Evolutionary conservation across 2,888 invertebrate species (phyloP).

Genomic region (Lutraria lutraria): DNA sequence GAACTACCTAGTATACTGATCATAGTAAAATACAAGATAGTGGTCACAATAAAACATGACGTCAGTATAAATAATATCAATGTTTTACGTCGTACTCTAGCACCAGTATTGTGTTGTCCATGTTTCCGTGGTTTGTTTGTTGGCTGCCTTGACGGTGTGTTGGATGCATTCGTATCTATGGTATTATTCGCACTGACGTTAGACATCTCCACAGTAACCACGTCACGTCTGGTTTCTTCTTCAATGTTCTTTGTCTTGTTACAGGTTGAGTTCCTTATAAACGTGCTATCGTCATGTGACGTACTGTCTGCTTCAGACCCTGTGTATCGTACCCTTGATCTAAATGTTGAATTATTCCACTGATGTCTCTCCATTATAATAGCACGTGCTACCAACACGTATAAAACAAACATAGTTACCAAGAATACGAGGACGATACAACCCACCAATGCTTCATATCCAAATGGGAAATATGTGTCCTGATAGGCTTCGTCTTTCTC

Average conservation of each 20-base stretch:
- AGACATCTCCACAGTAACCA: too few relatives aligned
- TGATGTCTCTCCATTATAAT: neutral
- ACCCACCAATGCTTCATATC: slow-evolving; percentile 26
- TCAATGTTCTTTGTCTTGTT: too few relatives aligned
- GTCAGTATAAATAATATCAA: slow-evolving; percentile 53
- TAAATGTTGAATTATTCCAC: too few relatives aligned
- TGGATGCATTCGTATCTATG: too few relatives aligned
- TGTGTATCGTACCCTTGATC: too few relatives aligned
- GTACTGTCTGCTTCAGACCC: too few relatives aligned
- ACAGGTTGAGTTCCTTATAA: too few relatives aligned
- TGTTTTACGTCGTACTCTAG: slow-evolving; percentile 49
- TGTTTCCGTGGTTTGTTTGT: neutral
- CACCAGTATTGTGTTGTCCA: neutral
- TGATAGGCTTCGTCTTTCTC: slow-evolving; percentile 52
- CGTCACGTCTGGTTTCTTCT: too few relatives aligned
- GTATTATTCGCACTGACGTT: too few relatives aligned
- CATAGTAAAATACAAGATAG: slow-evolving; percentile 38
- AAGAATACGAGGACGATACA: slow-evolving; percentile 39
- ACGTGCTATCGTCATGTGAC: too few relatives aligned
- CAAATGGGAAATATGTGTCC: slow-evolving; percentile 28
- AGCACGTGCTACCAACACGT: slow-evolving; percentile 49
- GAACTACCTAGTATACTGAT: slow-evolving; percentile 31
- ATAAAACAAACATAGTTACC: slow-evolving; percentile 49
- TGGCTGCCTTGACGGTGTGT: too few relatives aligned
- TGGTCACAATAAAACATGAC: slow-evolving; percentile 37